Conservation (phyloP, 2,113 vertebrate genomes). For the Vulpes lagopus region DNA sequence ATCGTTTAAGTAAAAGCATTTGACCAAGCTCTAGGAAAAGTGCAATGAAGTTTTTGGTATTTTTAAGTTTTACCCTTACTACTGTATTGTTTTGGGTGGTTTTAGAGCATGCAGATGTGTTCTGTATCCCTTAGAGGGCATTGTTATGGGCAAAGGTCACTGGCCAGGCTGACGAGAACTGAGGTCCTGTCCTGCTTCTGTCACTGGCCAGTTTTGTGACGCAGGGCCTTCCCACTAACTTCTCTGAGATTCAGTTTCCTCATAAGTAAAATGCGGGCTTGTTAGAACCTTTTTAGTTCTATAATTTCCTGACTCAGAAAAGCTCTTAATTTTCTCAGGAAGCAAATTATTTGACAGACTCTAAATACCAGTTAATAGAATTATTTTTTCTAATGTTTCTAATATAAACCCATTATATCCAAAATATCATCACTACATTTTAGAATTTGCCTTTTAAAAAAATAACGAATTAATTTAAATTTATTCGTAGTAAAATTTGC, state of each 20-base stretch:
- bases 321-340: neutral
- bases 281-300: neutral
- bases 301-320: neutral
- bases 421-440: neutral
- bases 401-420: too few species aligned
- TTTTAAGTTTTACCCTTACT: neutral
- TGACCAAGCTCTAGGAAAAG: slow-evolving; percentile 11
- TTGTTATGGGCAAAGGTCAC: neutral
- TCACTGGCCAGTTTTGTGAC: neutral
- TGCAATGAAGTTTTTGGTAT: neutral
- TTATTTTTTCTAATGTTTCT: neutral
- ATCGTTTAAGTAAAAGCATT: neutral
- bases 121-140: rapidly evolving
- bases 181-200: neutral
- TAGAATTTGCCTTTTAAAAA: neutral
- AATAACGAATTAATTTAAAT: neutral
- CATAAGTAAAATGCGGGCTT: neutral
- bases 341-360: neutral
- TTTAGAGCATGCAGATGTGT: neutral
- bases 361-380: neutral
- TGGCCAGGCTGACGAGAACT: neutral
- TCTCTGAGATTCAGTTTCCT: slow-evolving; percentile 3
- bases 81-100: neutral
- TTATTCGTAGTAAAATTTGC: neutral
- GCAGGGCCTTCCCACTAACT: neutral